Evolutionary conservation across 2,797 vertebrate genomes (phyloP), one percentile per base, ranked within the genome.

Genomic region (Ceryle rudis): DNA sequence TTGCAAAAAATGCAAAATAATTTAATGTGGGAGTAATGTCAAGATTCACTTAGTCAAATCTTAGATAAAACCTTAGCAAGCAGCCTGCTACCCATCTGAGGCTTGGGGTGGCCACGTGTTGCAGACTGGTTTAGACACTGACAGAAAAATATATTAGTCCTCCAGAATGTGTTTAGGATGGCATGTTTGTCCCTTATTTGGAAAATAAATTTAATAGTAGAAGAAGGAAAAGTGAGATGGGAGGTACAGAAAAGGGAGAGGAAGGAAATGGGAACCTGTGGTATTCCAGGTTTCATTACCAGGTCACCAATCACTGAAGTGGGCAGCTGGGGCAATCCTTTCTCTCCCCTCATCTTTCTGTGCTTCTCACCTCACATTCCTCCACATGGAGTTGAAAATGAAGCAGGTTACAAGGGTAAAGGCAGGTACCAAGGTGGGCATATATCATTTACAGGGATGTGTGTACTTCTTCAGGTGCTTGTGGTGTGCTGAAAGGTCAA

Each of bases 271-370:
- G 33, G 44, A 60, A 2, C 15, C 25, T 66, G n/a, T 71, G 7
- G 4, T 25, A 71, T 19, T 17, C 31, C 4, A 11, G 8, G 22
- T 71, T 93, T 44, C 10, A 3, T 51, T 35, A 74, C 35, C 42
- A 67, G 17, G 28, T 44, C 28, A 31, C 5, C 11, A 15, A 13
- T 3, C 3, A 0, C 11, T 46, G 14, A 0, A 1, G 4, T 51
- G 57, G 25, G 33, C 15, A 60, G 0, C 5, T 88, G 80, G 8
- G 13, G 4, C 9, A 77, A 23, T 42, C 26, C 5, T 8, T 0
- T 0, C 23, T 54, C 15, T 86, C 9, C 3, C 23, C 9, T 4
- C 5, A 6, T 9, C 1, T 70, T 77, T 80, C 35, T 73, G 42
- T 55, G 10, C 51, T 67, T 72, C 46, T 81, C 29, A 54, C 11